Base-by-base conservation (phyloP, 2,888 invertebrate genomes). In the Helleia helle region DNA sequence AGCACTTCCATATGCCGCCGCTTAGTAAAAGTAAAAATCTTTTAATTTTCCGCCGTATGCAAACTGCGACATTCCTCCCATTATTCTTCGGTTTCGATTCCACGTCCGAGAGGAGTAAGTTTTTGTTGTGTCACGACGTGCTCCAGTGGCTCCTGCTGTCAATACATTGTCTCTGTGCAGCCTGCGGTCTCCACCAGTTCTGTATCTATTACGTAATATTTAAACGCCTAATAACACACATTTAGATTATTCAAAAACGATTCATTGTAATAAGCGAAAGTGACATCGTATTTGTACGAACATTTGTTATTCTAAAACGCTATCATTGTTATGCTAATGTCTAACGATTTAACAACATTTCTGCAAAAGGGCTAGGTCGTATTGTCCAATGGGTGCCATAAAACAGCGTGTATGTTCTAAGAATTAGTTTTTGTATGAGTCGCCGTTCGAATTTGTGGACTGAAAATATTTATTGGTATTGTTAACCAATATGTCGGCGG, bases 301-400 rank as follows among this genome's bases (percentile, higher is more conserved):
- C 29, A 14, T 68, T 71, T 69, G 75, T 79, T 69, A 70, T 62
- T 63, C 58, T 65, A 73, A 75, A 75, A 74, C 63, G 67, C 62
- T 53, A 61, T 65, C 72, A 69, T 83, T 84, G 81, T 84, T 71
- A 84, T 84, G 83, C 64, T 80, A 83, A 84, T 80, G 61, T 45
- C 41, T 50, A 58, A 61, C 58, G 62, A 72, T 75, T 81, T 79
- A 70, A 80, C 69, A 70, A 58, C 66, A 58, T 76, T 77, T 72
- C 71, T 72, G 72, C 65, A 70, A 72, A 66, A 70, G 66, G 68
- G 65, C 63, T 62, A 57, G 51, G 58, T 58, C 56, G 59, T 55
- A 56, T 74, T 63, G 58, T 59, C 46, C 50, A 46, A 52, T 48
- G 52, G 56, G 54, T 49, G 47, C 48, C 44, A 47, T 54, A 51